These are phyloP conservation scores for Crocuta crocuta DNA, from an alignment of 2,113 vertebrate species.

Conservation along the genomic window DNA sequence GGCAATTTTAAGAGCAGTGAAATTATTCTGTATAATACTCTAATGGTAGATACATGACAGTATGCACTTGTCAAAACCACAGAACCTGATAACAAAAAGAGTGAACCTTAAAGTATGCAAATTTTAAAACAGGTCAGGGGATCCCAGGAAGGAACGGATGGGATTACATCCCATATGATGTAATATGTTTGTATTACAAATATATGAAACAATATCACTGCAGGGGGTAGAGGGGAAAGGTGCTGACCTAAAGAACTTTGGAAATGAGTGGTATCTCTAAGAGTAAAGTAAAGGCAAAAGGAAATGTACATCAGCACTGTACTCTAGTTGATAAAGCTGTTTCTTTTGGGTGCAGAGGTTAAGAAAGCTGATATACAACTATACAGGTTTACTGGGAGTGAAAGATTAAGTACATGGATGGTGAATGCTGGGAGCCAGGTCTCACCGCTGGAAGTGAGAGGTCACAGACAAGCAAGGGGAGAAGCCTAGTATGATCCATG, in stretches of 20 bases:
- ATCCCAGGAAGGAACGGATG: background rate
- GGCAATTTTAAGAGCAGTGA: background rate
- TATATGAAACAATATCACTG: background rate
- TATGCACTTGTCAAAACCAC: background rate
- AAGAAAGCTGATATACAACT: background rate
- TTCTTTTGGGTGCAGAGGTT: background rate
- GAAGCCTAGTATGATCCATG: background rate
- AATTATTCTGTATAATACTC: background rate
- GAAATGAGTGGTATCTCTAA: background rate
- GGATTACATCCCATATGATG: background rate
- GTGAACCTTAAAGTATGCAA: background rate
- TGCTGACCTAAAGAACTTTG: background rate
- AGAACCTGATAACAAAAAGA: background rate
- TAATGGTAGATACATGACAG: background rate
- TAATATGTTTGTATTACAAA: background rate
- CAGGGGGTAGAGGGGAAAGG: background rate
- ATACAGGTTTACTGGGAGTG: background rate
- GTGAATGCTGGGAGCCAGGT: background rate
- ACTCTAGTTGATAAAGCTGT: background rate
- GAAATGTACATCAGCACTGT: background rate
- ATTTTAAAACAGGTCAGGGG: background rate
- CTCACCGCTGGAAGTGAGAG: background rate
- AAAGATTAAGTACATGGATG: background rate
- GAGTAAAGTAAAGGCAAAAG: constrained; percentile 4
- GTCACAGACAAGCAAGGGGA: background rate